Evolutionary conservation across 2,888 invertebrate species (phyloP), one percentile per base, ranked within the genome.

Genomic region (Athalia rosae): DNA sequence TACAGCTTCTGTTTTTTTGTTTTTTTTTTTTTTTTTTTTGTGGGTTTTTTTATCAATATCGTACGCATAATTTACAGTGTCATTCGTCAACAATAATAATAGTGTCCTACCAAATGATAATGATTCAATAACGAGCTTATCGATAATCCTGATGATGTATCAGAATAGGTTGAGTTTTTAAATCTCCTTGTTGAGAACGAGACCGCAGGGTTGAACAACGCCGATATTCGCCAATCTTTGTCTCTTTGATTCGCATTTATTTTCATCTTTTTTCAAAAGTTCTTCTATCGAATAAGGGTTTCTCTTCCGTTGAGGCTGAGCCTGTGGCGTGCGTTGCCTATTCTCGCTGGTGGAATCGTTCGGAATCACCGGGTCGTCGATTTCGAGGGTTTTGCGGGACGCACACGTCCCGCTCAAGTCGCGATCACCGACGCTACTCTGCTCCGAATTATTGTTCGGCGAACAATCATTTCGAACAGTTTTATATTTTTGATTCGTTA

Each of bases 221-320:
- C 92, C 91, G 76, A 91, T 90, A 79, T 86, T 84, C 84, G 85
- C 90, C 87, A 85, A 89, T 89, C 87, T 86, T 61, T 85, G 89
- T 85, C 89, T 86, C 77, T 88, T 89, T 11, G 84, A 82, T 64
- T 82, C 81, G 8, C 90, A 89, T 83, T 92, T 92, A 85, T 94
- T 94, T 80, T 94, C 94, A 0, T 96, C 96, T 83, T 96, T 96
- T 87, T 96, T 97, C 47, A 97, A 87, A 7, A 97, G 89, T 85
- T 97, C 97, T 83, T 96, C 97, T 86, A 97, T 97, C 1, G 96
- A 96, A 86, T 97, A 97, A 0, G 96, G 96, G 87, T 96, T 96
- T 80, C 94, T 93, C 88, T 96, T 95, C 81, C 92, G 92, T 48
- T 87, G 85, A 11, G 81, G 84, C 59, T 83, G 86, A 1, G 80